phyloP scores from a whole-genome alignment of 2,888 invertebrate species.

The Brenthis hecate region DNA sequence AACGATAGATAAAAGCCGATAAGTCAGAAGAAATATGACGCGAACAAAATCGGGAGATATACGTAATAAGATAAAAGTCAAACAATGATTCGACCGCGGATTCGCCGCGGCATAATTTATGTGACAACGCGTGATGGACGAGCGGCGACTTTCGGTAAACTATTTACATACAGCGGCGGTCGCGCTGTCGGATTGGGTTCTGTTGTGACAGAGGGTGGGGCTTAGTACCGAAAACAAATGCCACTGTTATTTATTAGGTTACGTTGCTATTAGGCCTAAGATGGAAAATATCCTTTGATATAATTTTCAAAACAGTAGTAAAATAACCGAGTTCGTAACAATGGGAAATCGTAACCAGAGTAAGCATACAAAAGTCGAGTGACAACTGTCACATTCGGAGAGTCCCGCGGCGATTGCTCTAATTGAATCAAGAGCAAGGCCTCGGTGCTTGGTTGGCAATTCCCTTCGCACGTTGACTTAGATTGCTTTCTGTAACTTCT shows the following conservation, averaged over 20 bases:
- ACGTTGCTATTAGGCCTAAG: constrained; percentile 76
- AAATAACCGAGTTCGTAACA: constrained; percentile 16
- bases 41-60: constrained; percentile 83
- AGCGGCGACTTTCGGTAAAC: constrained; percentile 82
- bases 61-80: constrained; percentile 83
- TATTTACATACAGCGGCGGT: constrained; percentile 81
- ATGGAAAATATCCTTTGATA: constrained; percentile 51
- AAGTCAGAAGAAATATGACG: constrained; percentile 82
- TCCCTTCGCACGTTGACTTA: constrained; percentile 73
- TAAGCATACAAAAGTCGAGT: constrained; percentile 36
- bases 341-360: constrained; percentile 35
- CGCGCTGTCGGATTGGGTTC: constrained; percentile 80
- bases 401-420: constrained; percentile 60
- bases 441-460: constrained; percentile 54
- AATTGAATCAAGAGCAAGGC: constrained; percentile 71
- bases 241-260: constrained; percentile 82
- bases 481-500: constrained; percentile 60
- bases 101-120: constrained; percentile 83
- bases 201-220: constrained; percentile 80
- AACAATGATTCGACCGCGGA: constrained; percentile 83
- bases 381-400: constrained; percentile 43
- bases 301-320: constrained; percentile 22
- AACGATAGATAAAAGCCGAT: constrained; percentile 82
- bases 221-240: constrained; percentile 82
- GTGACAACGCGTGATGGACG: constrained; percentile 83